Percentiles rank a stretch among this genome's conserved stretches.
Evolutionary conservation across 2,888 invertebrate genomes (phyloP).

Genomic region (Corbicula japonica): DNA sequence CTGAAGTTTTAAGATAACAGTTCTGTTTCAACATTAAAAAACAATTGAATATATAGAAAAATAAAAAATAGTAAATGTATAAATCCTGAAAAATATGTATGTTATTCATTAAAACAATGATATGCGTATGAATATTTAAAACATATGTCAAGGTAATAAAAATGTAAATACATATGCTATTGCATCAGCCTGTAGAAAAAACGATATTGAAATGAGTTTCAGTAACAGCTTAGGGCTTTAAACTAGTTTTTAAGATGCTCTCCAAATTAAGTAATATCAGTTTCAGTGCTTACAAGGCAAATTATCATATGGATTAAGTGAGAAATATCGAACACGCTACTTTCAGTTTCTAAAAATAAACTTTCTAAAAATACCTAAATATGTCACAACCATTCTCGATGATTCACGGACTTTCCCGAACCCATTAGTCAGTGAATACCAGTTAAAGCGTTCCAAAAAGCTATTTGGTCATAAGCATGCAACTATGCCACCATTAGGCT

Average conservation of each 20-base stretch:
- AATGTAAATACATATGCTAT: neutral
- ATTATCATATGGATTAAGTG: too few relatives aligned
- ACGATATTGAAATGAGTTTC: neutral
- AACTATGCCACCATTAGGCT: too few relatives aligned
- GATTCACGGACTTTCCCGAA: slow-evolving; percentile 21
- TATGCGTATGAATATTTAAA: too few relatives aligned
- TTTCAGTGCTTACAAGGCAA: too few relatives aligned
- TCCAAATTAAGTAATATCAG: too few relatives aligned
- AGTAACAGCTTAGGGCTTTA: neutral
- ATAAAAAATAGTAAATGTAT: neutral
- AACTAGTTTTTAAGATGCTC: neutral
- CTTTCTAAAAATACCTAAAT: too few relatives aligned
- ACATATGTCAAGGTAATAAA: too few relatives aligned
- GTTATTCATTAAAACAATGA: too few relatives aligned
- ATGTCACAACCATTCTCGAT: slow-evolving; percentile 24
- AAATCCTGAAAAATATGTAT: neutral
- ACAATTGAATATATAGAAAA: neutral
- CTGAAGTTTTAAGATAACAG: too few relatives aligned
- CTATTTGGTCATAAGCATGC: too few relatives aligned
- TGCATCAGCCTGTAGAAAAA: neutral
- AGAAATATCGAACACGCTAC: neutral
- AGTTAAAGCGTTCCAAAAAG: too few relatives aligned
- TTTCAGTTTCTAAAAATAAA: slow-evolving; percentile 33
- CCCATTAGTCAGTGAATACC: too few relatives aligned
- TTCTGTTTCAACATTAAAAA: neutral